Evolutionary conservation across 1,140 invertebrate species (phyloP), one percentile per base, ranked within the genome.

Genomic region (Armadillidium nasatum): DNA sequence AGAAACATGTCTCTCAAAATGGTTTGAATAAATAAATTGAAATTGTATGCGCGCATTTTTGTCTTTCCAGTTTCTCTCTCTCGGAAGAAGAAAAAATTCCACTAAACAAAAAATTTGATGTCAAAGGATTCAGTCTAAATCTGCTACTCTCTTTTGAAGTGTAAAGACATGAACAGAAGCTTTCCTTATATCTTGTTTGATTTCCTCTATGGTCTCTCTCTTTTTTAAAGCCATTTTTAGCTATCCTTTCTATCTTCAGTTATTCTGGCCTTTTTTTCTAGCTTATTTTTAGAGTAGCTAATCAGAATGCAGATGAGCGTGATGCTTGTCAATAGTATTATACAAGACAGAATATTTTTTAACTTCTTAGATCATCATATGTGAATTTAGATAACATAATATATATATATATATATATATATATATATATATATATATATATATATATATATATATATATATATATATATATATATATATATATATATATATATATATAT

Each of bases 361-460:
- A 3, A 2, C 2, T 19, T 7, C 50, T 60, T 60, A 60, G 19
- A 15, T 60, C 19, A 15, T 60, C 19, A 60, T 1, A 60, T 60
- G 11, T 60, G 19, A 15, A 60, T 60, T 15, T 60, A 60, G 11
- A 60, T 15, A 3, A 60, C 7, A 60, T 60, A 60, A 60, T 60
- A 60, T 60, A 60, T 60, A 60, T 60, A 60, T 60, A 60, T 60
- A 60, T 60, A 60, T 60, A 60, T 60, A 60, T 60, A 60, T 60
- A 60, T 60, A 60, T 60, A 60, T 15, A 33, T 33, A 33, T 33
- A 33, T 33, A 33, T 33, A 33, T 33, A 33, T 33, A 60, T 60
- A 15, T 15, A 60, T 60, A 60, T 60, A 4, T 60, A 60, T 60
- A 60, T 60, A 60, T 60, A 60, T 60, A 60, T 60, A 60, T 60